Percentiles rank a stretch among this genome's conserved stretches.
phyloP scores from a whole-genome alignment of 1,140 invertebrate species.

The Sipha flava region DNA sequence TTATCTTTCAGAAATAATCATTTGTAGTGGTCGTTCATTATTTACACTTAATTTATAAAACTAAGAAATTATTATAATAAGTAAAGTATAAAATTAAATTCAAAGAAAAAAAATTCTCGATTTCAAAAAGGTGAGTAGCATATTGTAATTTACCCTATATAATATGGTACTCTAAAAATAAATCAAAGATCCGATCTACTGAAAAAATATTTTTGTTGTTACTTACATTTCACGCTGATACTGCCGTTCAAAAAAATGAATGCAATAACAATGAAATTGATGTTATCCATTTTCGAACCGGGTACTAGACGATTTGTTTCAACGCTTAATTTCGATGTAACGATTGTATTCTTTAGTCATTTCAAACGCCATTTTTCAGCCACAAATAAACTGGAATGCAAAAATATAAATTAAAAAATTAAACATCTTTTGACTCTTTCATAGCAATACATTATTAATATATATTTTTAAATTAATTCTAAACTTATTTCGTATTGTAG shows the following conservation, averaged over 20 bases:
- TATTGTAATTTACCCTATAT: too few species aligned
- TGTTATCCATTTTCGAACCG: background rate
- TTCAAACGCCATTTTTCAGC: background rate
- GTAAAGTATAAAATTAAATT: too few species aligned
- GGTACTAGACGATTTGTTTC: background rate
- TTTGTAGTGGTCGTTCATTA: too few species aligned
- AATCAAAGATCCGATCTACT: too few species aligned
- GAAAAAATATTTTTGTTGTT: background rate
- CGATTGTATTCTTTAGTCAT: background rate
- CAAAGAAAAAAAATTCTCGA: too few species aligned
- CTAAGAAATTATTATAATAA: too few species aligned
- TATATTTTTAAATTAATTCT: background rate
- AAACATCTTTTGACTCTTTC: background rate
- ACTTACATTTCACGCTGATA: background rate
- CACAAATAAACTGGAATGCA: background rate
- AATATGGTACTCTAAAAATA: too few species aligned
- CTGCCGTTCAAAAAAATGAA: background rate
- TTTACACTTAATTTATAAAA: too few species aligned
- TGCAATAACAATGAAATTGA: background rate
- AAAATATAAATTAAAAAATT: background rate
- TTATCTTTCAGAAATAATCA: too few species aligned
- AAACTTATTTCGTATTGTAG: background rate
- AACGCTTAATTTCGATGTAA: background rate
- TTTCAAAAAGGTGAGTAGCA: too few species aligned
- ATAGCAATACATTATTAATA: background rate